A percentile compares a stretch with the other conserved stretches of the same genome.
Conservation (phyloP, 2,888 invertebrate genomes). For the Microdon myrmicae region DNA sequence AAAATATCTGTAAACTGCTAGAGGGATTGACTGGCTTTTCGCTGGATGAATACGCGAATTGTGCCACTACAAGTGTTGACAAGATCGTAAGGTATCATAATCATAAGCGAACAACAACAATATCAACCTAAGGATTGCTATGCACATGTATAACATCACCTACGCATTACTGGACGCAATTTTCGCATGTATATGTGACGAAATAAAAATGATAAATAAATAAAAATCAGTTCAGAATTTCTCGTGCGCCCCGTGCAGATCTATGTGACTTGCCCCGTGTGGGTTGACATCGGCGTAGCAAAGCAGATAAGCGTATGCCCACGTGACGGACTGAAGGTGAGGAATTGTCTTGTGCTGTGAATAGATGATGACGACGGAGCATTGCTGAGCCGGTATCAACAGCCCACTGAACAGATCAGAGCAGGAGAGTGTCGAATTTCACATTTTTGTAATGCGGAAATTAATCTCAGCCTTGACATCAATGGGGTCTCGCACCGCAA, state of each 20-base stretch:
- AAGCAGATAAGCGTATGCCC: slow-evolving; percentile 41
- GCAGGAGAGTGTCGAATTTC: neutral
- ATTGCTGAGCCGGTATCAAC: neutral
- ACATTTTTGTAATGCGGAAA: slow-evolving; percentile 15
- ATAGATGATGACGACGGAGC: slow-evolving; percentile 19
- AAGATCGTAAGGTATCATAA: slow-evolving; percentile 27
- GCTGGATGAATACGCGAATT: slow-evolving; percentile 4
- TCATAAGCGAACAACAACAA: too few species aligned
- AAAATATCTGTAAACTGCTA: slow-evolving; percentile 16
- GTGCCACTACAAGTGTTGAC: slow-evolving; percentile 29
- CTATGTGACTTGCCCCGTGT: slow-evolving; percentile 38
- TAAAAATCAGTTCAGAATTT: slow-evolving; percentile 4
- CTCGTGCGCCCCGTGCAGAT: slow-evolving; percentile 30
- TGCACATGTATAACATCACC: slow-evolving; percentile 26
- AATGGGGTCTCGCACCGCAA: too few species aligned
- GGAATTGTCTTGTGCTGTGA: slow-evolving; percentile 27
- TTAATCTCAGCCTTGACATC: too few species aligned
- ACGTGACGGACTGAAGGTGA: slow-evolving; percentile 42
- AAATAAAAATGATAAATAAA: neutral
- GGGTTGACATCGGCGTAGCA: slow-evolving; percentile 34
- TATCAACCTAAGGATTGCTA: too few species aligned
- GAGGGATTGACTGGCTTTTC: neutral
- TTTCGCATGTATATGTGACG: neutral
- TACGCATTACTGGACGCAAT: too few species aligned
- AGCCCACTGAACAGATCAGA: neutral